Conservation (phyloP, 2,797 vertebrate genomes). For the Pseudomugil tenellus region DNA sequence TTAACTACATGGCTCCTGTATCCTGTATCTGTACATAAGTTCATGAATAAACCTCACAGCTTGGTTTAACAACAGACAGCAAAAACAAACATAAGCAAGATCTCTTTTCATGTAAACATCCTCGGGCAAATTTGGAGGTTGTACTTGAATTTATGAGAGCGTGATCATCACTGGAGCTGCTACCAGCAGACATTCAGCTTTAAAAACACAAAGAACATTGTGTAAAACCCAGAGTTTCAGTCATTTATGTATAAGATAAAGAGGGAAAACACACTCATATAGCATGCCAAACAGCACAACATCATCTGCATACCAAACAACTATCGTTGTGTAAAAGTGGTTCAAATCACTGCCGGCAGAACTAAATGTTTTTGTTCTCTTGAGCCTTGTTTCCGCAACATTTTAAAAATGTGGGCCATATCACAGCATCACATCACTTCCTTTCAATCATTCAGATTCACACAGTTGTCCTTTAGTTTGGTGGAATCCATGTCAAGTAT, state of each 20-base stretch:
- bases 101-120: conserved; percentile 23
- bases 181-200: conserved; percentile 14
- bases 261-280: conserved; percentile 36
- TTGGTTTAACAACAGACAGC: conserved; percentile 5
- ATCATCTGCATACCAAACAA: conserved; percentile 39
- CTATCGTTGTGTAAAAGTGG: conserved; percentile 17
- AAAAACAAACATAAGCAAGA: conserved; percentile 12
- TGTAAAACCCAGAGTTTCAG: conserved; percentile 4
- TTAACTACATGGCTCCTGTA: not conserved
- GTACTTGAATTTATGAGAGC: conserved; percentile 8
- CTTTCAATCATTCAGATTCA: conserved; percentile 14
- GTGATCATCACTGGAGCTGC: conserved; percentile 26
- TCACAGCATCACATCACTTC: not conserved
- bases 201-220: conserved; percentile 18
- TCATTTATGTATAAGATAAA: conserved; percentile 26
- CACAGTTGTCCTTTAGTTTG: not conserved
- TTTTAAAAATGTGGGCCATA: conserved; percentile 22
- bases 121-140: conserved; percentile 23
- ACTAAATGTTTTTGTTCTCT: conserved; percentile 1
- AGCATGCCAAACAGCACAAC: conserved; percentile 21
- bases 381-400: not conserved
- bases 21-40: not conserved
- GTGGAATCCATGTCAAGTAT: conserved; percentile 4
- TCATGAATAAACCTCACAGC: conserved; percentile 4
- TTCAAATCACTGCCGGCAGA: conserved; percentile 20